Percentiles rank a stretch among this genome's conserved stretches.
Conservation (phyloP, 2,797 vertebrate species). For the Monodelphis domestica region DNA sequence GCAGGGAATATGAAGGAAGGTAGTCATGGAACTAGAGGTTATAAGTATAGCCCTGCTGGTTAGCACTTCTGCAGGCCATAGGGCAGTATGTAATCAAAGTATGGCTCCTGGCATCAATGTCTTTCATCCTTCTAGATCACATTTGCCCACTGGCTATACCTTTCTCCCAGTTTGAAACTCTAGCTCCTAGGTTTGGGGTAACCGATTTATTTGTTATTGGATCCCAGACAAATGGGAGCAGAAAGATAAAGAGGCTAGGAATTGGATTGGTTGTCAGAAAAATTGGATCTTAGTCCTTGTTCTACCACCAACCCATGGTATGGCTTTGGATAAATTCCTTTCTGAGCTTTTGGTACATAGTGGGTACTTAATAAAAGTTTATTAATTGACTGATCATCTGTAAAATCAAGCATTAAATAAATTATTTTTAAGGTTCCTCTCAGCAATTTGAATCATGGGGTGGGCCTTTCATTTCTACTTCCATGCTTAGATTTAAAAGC, state of each 20-base stretch:
- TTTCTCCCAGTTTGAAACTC: background rate
- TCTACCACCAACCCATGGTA: background rate
- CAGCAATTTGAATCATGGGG: background rate
- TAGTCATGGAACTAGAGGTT: background rate
- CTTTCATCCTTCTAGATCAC: background rate
- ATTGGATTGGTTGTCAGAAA: background rate
- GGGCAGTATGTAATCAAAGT: background rate
- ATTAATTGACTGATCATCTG: background rate
- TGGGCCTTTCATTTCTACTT: background rate
- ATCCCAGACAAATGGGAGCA: background rate
- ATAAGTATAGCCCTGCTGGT: background rate
- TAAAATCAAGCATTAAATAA: background rate
- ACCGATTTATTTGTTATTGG: background rate
- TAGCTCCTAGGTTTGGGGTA: background rate
- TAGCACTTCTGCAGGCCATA: background rate
- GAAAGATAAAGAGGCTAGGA: background rate
- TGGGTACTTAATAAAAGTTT: background rate
- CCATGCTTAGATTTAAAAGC: background rate
- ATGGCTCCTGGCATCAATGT: background rate
- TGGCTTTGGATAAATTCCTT: background rate
- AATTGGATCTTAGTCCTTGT: background rate
- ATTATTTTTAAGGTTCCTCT: background rate
- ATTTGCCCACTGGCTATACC: background rate
- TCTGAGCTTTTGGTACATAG: background rate
- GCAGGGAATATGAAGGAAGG: background rate